Conservation (phyloP, 2,888 invertebrate genomes). For the Stenodema calcarata region DNA sequence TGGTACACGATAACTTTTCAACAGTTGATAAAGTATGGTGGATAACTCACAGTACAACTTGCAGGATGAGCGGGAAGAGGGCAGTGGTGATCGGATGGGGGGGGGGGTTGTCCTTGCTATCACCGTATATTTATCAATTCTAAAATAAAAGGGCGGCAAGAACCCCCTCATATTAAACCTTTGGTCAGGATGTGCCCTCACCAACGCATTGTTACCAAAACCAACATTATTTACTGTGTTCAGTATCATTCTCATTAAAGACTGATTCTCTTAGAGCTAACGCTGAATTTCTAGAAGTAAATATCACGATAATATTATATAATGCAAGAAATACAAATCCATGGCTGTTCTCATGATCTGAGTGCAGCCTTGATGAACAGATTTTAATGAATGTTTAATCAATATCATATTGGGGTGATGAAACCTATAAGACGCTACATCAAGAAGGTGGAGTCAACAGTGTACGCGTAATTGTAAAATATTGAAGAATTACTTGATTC, state of each 20-base stretch:
- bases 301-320: not conserved
- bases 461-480: not conserved
- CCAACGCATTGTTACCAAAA: too few relatives aligned
- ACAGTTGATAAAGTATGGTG: too few relatives aligned
- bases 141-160: too few relatives aligned
- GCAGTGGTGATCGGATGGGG: too few relatives aligned
- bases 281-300: not conserved
- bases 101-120: too few relatives aligned
- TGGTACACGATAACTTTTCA: too few relatives aligned
- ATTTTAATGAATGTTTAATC: not conserved
- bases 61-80: too few relatives aligned
- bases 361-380: conserved; percentile 7
- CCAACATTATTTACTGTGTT: not conserved
- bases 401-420: not conserved
- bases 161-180: too few relatives aligned
- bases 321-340: not conserved
- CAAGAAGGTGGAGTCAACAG: not conserved
- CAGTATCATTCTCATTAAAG: not conserved
- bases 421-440: not conserved
- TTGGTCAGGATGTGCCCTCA: not conserved
- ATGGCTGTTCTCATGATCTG: not conserved
- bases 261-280: not conserved
- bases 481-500: too few relatives aligned
- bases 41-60: too few relatives aligned
- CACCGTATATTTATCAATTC: too few relatives aligned